phyloP scores from a whole-genome alignment of 1,140 invertebrate genomes.

The Odontomachus brunneus region DNA sequence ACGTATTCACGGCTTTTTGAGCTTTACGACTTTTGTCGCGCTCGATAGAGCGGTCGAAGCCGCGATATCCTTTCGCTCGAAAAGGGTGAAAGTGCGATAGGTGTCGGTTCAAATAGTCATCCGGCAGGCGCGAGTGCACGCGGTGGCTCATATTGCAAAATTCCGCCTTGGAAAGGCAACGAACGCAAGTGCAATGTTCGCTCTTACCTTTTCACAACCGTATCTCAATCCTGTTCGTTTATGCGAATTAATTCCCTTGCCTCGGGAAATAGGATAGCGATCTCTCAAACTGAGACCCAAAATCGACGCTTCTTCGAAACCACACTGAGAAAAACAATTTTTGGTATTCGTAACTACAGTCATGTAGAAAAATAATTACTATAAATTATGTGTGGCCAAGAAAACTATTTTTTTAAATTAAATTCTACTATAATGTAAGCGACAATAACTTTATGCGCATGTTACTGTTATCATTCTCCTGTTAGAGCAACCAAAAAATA shows the following conservation, averaged over 20 bases:
- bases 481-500: too few relatives aligned
- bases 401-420: too few relatives aligned
- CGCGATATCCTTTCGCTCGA: slow-evolving; percentile 40
- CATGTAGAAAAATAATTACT: too few relatives aligned
- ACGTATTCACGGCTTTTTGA: not conserved
- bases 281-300: too few relatives aligned
- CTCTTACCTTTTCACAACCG: slow-evolving; percentile 42
- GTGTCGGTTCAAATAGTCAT: slow-evolving; percentile 15
- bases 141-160: slow-evolving; percentile 38
- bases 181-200: not conserved
- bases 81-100: slow-evolving; percentile 44
- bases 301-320: too few relatives aligned
- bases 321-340: too few relatives aligned
- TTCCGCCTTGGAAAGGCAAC: slow-evolving; percentile 31
- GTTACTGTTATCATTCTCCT: too few relatives aligned
- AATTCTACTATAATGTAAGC: too few relatives aligned
- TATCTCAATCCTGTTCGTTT: not conserved
- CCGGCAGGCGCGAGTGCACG: slow-evolving; percentile 33
- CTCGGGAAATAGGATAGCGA: too few relatives aligned
- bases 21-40: not conserved
- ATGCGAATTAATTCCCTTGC: not conserved
- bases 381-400: too few relatives aligned
- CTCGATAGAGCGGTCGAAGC: not conserved
- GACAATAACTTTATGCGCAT: too few relatives aligned
- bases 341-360: too few relatives aligned